phyloP scores from a whole-genome alignment of 2,888 invertebrate genomes.

The Trachelus stipa region DNA sequence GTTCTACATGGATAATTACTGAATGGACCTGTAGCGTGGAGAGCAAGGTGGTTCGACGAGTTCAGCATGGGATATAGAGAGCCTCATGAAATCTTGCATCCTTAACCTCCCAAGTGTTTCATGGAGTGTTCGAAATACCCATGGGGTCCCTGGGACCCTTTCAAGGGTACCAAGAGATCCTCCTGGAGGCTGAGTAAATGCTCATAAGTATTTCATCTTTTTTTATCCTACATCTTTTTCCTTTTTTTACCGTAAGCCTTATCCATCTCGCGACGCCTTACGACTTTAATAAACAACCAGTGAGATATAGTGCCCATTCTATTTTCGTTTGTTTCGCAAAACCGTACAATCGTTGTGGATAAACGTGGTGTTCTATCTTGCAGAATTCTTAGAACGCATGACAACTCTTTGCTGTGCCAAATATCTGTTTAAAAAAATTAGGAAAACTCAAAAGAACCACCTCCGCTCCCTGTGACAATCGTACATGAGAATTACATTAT shows the following conservation, averaged over 20 bases:
- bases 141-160: neutral
- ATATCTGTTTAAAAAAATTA: neutral
- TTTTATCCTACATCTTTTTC: neutral
- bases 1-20: neutral
- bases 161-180: neutral
- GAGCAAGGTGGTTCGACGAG: neutral
- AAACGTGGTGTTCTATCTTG: neutral
- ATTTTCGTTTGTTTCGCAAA: conserved; percentile 6
- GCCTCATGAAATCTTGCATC: neutral
- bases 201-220: neutral
- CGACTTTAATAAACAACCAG: conserved; percentile 2
- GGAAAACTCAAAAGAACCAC: neutral
- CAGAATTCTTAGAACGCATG: neutral
- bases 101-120: neutral
- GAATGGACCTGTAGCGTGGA: neutral
- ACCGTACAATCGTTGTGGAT: neutral
- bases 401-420: neutral
- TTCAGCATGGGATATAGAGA: neutral
- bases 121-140: neutral
- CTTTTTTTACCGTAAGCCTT: neutral
- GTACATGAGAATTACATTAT: neutral
- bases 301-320: conserved; percentile 6
- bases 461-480: neutral
- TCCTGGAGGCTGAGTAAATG: neutral
- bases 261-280: neutral